Evolutionary conservation across 2,797 vertebrate genomes (phyloP), one percentile per base, ranked within the genome.

Genomic region (Sebastes glaucus): DNA sequence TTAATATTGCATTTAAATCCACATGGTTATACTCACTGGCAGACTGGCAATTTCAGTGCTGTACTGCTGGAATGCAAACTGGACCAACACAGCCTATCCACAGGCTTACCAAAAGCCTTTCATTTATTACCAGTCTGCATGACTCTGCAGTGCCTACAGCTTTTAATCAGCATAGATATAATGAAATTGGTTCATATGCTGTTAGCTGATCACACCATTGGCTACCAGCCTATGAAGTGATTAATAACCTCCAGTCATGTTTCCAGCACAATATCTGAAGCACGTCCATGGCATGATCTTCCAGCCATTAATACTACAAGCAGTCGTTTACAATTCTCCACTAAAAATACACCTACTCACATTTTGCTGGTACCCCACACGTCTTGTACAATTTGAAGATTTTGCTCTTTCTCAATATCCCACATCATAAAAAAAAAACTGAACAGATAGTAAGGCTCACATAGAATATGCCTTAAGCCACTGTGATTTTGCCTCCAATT

Each of bases 1-100:
- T 82, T 35, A 64, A 73, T 87, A 81, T 86, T 72, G 59, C 52
- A 88, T 84, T 83, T 80, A 84, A 88, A 91, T 82, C 77, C 70
- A 87, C 69, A 63, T 28, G 25, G 49, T 72, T 53, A 52, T 70
- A 59, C 61, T 77, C 11, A 1, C 68, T 16, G 74, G 75, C 33
- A 80, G 65, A 71, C 65, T 25, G 63, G 46, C 14, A 69, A 16
- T 74, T 79, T 42, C 67, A 77, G 32, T 61, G 59, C 56, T 70
- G 35, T 20, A 63, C 28, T 68, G 42, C 69, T 72, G 49, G 30
- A 85, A 73, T 69, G 80, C 42, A 61, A 72, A 84, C 59, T 67
- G 38, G 66, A 79, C 49, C 60, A 77, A 56, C 22, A 27, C 23
- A 42, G 71, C 42, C 64, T 11, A 80, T 73, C 57, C 67, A 62